phyloP scores from a whole-genome alignment of 2,113 vertebrate species.

The Odocoileus hemionus region DNA sequence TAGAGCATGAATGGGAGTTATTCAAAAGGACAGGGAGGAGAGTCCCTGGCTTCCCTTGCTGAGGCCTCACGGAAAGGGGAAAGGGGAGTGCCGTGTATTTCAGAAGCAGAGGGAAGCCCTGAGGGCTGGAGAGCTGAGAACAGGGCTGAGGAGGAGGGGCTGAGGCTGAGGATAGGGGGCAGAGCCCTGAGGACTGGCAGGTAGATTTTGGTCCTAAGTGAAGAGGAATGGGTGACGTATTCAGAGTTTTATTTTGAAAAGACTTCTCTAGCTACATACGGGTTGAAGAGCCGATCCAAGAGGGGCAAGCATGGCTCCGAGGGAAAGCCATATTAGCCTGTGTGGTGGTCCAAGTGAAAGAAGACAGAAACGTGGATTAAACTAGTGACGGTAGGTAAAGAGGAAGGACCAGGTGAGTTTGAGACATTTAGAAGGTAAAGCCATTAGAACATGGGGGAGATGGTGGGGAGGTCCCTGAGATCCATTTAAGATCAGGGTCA shows the following conservation, averaged over 20 bases:
- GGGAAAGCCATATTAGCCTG: background rate
- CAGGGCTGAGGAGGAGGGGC: too few species aligned
- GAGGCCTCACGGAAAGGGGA: background rate
- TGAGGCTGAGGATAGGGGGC: background rate
- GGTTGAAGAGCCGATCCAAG: background rate
- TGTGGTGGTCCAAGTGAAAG: background rate
- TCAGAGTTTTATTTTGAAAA: background rate
- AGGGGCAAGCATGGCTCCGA: background rate
- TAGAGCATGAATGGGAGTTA: background rate
- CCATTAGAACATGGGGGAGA: background rate
- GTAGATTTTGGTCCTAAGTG: background rate
- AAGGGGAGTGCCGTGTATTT: background rate
- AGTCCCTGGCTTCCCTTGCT: background rate
- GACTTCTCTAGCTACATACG: background rate
- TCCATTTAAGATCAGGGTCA: background rate
- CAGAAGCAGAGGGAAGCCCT: background rate
- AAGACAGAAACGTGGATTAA: background rate
- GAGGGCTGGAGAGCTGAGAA: background rate
- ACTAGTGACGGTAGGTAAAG: background rate
- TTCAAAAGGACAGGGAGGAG: background rate
- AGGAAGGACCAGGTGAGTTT: background rate
- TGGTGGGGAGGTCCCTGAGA: background rate
- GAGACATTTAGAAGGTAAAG: background rate
- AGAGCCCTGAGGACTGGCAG: background rate
- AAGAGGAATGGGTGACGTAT: background rate